phyloP scores from a whole-genome alignment of 2,113 vertebrate species.

The Cervus canadensis region DNA sequence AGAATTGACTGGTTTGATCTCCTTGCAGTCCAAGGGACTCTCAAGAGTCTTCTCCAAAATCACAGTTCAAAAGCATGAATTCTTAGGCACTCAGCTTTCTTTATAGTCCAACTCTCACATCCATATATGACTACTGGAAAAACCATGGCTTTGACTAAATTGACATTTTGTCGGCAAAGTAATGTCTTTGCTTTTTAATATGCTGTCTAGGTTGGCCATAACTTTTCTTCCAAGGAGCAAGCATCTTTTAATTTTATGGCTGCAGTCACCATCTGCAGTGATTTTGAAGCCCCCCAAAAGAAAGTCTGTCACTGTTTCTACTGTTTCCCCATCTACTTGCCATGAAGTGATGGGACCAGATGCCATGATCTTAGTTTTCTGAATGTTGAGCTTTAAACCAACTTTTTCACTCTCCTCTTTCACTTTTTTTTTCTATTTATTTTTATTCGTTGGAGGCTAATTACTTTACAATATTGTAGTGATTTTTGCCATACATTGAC shows the following conservation, averaged over 20 bases:
- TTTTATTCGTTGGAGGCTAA: too few species aligned
- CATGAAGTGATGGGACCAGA: not conserved
- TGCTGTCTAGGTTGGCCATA: not conserved
- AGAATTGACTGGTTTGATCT: not conserved
- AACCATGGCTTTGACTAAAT: not conserved
- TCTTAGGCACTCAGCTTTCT: not conserved
- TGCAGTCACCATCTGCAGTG: not conserved
- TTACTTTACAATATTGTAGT: too few species aligned
- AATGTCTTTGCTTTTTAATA: not conserved
- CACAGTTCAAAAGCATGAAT: not conserved
- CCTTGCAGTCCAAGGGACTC: not conserved
- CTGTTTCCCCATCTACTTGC: not conserved
- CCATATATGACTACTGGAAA: not conserved
- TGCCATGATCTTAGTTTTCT: not conserved
- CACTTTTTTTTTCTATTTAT: not conserved
- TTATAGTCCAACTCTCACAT: not conserved
- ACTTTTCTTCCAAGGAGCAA: not conserved
- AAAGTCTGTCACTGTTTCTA: not conserved
- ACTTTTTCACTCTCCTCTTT: not conserved
- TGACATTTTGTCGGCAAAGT: not conserved
- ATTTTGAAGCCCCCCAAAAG: not conserved
- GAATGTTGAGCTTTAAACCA: not conserved
- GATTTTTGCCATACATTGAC: too few species aligned
- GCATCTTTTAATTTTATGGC: not conserved
- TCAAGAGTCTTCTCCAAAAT: not conserved